Evolutionary conservation across 2,888 invertebrate species (phyloP), one percentile per base, ranked within the genome.

Genomic region (Temnothorax rugatulus): DNA sequence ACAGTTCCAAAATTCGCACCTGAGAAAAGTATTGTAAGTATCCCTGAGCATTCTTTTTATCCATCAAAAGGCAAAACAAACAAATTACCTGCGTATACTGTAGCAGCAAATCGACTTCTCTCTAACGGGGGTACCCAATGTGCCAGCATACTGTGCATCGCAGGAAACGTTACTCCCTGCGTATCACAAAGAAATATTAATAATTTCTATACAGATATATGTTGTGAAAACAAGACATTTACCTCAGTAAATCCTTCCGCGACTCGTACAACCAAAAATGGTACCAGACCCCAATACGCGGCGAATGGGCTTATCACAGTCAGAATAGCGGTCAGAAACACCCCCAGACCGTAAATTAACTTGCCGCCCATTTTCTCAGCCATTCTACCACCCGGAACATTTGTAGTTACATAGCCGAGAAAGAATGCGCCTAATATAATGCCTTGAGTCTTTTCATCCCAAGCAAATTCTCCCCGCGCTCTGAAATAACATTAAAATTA

Each of bases 71-170:
- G 13, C 5, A 74, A 11, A 11, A 81, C 8, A 47, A n/a, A 25
- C 15, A 25, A 82, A 63, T 93, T 93, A 97, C 97, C 97, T 87
- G 98, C 97, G 95, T 98, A 98, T 7, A 98, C 97, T 93, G 97
- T 96, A 47, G 98, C 98, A 15, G 98, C 98, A 95, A 99, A 97
- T 94, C 98, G 98, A 75, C 98, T 98, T 91, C 99, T 96, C 94
- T 99, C 99, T 91, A 98, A 94, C 1, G 98, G 99, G 8, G 99
- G 99, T 75, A 99, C 98, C 99, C 99, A 99, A 88, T 97, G 96
- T 0, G 99, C 98, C 92, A 99, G 95, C 97, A 99, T 97, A 25
- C 97, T 97, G 94, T 99, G 98, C 98, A 99, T 98, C 0, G 98
- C 97, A 21, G 99, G 99, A 95, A 98, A 99, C 9, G 98, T 98